Conservation (phyloP, 2,113 vertebrate species). For the Rhea pennata region DNA sequence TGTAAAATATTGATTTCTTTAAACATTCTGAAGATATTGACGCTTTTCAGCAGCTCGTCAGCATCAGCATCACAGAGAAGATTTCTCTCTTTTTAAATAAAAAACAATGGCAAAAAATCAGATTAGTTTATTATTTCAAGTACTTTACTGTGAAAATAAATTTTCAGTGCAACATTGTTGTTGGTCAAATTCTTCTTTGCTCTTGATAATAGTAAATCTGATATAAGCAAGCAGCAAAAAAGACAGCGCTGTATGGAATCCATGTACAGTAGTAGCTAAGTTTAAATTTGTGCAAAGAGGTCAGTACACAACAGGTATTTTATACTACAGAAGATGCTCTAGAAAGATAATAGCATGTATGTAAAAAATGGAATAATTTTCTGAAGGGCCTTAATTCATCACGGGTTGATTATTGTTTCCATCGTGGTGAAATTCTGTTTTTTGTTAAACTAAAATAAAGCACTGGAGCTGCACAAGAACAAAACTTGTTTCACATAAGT, state of each 20-base stretch:
- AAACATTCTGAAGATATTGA: rapidly evolving
- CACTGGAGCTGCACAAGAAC: not conserved
- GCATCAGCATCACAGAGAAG: not conserved
- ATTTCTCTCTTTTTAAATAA: not conserved
- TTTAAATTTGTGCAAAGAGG: not conserved
- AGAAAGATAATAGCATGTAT: not conserved
- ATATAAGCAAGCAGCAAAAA: not conserved
- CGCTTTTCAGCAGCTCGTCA: not conserved
- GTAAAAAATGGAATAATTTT: not conserved
- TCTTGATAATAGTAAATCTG: not conserved
- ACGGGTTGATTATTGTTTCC: not conserved
- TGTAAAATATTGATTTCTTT: not conserved
- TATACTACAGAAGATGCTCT: not conserved
- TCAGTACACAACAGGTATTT: not conserved
- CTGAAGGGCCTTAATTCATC: not conserved
- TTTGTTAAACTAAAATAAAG: not conserved
- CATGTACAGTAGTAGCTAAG: not conserved
- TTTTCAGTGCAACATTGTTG: not conserved
- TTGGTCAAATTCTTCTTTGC: not conserved
- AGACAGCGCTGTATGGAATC: not conserved
- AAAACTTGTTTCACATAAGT: not conserved
- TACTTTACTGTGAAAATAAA: not conserved
- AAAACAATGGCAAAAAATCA: not conserved
- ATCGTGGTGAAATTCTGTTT: not conserved
- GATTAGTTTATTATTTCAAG: not conserved